Evolutionary conservation across 2,113 vertebrate genomes (phyloP), one percentile per base, ranked within the genome.

Genomic region (Sebastes fasciatus): DNA sequence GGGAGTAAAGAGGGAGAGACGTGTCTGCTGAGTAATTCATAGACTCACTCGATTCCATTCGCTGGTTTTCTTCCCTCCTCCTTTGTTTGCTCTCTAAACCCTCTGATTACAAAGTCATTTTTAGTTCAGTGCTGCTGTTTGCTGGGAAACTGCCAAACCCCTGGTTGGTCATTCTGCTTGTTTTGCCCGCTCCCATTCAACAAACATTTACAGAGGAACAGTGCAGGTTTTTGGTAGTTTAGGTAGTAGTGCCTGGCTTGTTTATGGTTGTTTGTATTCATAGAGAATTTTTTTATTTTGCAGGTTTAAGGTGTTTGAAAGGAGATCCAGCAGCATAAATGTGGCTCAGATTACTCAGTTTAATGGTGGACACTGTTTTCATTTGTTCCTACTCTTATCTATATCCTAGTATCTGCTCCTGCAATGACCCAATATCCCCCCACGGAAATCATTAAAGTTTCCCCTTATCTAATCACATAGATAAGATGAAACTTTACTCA

Each of bases 1-100:
- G 85, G 66, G 90, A 90, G 72, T 71, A 87, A 81, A 77, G 54
- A 71, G 82, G 79, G 72, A 73, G 79, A 52, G 77, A 77, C 48
- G 43, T 54, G 76, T 91, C 83, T 87, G 88, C 88, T 91, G 79
- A 85, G 86, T 92, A 93, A 93, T 90, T 94, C 89, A 87, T 87
- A 80, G 77, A 65, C 79, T 80, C 75, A 64, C 89, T 90, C 82
- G 72, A 69, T 90, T 61, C 60, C 88, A 83, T 88, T 83, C 90
- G 71, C 75, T 77, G 57, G 23, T 79, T 88, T 79, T 72, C 49
- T 71, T 81, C 70, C 72, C 83, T 89, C 72, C 80, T 86, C 54
- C 68, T 82, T 72, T 87, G 82, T 87, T 90, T 87, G 82, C 83
- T 88, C 21, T 78, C 63, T 63, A 80, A 92, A 88, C 88, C 84